Evolutionary conservation across 2,797 vertebrate species (phyloP), one percentile per base, ranked within the genome.

Genomic region (Bovichtus diacanthus): DNA sequence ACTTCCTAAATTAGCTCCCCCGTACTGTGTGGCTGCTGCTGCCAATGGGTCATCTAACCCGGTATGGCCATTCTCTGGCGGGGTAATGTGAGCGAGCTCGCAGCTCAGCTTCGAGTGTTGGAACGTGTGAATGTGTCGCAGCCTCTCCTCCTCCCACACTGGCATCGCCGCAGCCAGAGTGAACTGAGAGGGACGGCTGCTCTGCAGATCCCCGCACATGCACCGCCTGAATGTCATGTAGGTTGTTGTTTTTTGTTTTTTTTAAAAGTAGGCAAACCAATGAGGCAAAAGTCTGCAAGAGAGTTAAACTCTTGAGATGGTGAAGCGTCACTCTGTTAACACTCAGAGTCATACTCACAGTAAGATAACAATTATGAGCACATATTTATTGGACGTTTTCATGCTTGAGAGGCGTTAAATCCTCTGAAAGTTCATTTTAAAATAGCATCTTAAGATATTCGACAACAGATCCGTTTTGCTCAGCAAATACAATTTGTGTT

Each of bases 1-100:
- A 86, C 70, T 74, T 85, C 90, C 77, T 36, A 82, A 87, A 90
- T 90, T 87, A 91, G 85, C 82, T 79, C 67, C 44, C 60, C 76
- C 74, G 60, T 67, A 66, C 67, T 66, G 58, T 41, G 74, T 67
- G 72, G 60, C 75, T 59, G 60, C 43, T 46, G 54, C 68, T 59
- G 50, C 66, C 74, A 75, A 67, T 10, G 60, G 70, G 80, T 80
- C 76, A 74, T 83, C 70, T 84, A 65, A 83, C 80, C 84, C 65
- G 56, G 39, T 62, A 75, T 77, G 77, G 87, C 82, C 59, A 54
- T 56, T 67, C 75, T 67, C 47, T 36, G 69, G 54, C 63, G 7
- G 56, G 31, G 82, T 81, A 83, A 78, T 66, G 58, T 73, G 82
- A 83, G 66, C 38, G 23, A 66, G 74, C 41, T 29, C 72, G 43